phyloP scores from a whole-genome alignment of 2,888 invertebrate species.

The Rhabditoides inermis region DNA sequence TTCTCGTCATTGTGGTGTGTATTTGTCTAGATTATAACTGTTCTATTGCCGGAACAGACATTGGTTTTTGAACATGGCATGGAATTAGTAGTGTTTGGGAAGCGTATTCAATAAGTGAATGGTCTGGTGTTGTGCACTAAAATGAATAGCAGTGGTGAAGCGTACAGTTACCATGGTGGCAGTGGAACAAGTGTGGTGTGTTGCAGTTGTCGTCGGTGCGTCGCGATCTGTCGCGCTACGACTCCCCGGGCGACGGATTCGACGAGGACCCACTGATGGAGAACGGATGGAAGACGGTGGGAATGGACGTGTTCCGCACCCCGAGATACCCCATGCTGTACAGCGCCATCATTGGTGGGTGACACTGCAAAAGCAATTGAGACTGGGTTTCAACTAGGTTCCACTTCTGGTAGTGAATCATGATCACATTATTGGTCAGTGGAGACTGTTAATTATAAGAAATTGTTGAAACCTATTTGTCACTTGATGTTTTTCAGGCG shows the following conservation, averaged over 20 bases:
- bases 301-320: conserved; percentile 58
- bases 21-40: background rate
- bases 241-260: conserved; percentile 34
- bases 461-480: no score
- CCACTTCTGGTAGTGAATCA: no score
- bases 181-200: background rate
- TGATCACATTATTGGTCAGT: no score
- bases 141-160: no score
- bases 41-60: background rate
- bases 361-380: background rate
- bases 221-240: conserved; percentile 11
- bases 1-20: conserved; percentile 57
- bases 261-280: conserved; percentile 54
- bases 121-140: no score
- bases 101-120: no score
- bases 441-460: no score
- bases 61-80: no score
- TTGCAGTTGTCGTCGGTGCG: conserved; percentile 12
- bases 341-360: conserved; percentile 57
- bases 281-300: conserved; percentile 59
- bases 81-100: no score
- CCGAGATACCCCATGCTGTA: conserved; percentile 56
- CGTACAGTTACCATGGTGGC: background rate
- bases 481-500: conserved; percentile 56
- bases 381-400: no score